Conservation (phyloP, 2,888 invertebrate genomes). For the Rotaria socialis region DNA sequence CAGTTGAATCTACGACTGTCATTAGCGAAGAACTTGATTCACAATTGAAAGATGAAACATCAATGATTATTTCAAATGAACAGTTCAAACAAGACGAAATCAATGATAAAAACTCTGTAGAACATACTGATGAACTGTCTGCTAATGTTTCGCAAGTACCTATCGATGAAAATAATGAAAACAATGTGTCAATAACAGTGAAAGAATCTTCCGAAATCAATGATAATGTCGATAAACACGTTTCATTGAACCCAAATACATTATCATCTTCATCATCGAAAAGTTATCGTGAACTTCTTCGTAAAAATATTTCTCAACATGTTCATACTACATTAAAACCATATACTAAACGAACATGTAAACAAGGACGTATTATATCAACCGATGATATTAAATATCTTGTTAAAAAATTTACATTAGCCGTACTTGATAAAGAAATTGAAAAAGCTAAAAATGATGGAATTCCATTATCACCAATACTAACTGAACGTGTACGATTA, state of each 20-base stretch:
- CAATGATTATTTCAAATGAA: neutral
- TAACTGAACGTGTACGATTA: constrained; percentile 38
- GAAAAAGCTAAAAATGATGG: constrained; percentile 37
- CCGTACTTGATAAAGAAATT: constrained; percentile 46
- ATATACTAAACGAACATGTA: constrained; percentile 78
- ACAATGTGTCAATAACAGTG: neutral
- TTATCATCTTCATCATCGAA: neutral
- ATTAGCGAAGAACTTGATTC: constrained; percentile 38
- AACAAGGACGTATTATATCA: constrained; percentile 75
- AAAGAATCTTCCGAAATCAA: neutral
- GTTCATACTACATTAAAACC: constrained; percentile 67
- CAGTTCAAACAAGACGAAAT: neutral
- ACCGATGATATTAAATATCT: constrained; percentile 89
- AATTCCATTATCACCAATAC: constrained; percentile 9
- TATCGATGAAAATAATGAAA: neutral
- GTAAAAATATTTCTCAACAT: constrained; percentile 41
- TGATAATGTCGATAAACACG: neutral
- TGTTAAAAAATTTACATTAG: constrained; percentile 69
- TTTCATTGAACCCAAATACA: constrained; percentile 14
- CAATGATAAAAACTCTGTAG: neutral
- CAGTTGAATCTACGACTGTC: neutral
- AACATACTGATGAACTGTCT: neutral
- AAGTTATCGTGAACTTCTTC: constrained; percentile 36
- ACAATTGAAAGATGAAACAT: neutral
- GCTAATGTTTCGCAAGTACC: neutral